Conservation (phyloP, 2,888 invertebrate species). For the Vesta saturnalis region DNA sequence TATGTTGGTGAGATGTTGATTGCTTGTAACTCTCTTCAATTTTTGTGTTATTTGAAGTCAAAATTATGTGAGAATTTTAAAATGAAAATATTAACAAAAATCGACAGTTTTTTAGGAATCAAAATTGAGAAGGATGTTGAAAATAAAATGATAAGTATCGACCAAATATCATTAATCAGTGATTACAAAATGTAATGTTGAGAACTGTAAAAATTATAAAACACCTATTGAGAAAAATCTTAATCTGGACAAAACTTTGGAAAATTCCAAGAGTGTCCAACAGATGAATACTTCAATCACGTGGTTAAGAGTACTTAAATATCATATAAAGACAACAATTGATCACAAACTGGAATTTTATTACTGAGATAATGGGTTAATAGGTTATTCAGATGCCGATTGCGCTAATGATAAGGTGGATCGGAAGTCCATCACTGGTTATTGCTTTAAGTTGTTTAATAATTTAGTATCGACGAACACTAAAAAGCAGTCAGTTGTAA, state of each 20-base stretch:
- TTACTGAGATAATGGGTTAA: not conserved
- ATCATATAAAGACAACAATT: not conserved
- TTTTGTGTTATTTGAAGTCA: no score
- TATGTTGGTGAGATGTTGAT: not conserved
- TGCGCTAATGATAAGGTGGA: not conserved
- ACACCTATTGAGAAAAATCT: no score
- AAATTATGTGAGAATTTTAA: not conserved
- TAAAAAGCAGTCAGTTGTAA: slow-evolving; percentile 20
- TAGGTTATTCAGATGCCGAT: not conserved
- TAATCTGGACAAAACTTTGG: not conserved
- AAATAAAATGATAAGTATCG: not conserved
- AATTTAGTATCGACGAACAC: slow-evolving; percentile 21
- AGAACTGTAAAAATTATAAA: no score
- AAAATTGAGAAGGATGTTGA: not conserved
- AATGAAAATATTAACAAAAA: not conserved
- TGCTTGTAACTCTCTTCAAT: not conserved
- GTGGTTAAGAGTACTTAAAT: slow-evolving; percentile 4
- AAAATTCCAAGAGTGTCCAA: no score
- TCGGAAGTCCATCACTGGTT: not conserved
- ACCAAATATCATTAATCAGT: not conserved
- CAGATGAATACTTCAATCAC: no score
- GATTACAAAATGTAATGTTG: not conserved
- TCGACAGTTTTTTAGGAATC: not conserved
- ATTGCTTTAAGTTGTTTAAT: slow-evolving; percentile 15
- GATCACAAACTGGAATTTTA: not conserved